Base-by-base conservation (phyloP, 2,797 vertebrate genomes). In the Glossophaga mutica region DNA sequence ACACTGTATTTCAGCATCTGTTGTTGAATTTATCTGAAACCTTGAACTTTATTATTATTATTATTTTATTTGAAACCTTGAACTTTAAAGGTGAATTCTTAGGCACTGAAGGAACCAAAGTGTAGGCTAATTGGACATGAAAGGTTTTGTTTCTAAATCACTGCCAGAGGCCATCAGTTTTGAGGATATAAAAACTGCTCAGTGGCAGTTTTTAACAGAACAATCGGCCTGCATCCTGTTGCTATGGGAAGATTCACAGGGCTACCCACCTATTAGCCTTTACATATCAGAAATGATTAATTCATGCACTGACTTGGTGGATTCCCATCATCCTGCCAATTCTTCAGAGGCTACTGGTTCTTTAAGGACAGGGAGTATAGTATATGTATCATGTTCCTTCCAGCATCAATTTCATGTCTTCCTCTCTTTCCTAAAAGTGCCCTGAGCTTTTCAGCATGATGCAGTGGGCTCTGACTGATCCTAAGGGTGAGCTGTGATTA, bases 41-140 rank as follows among this genome's bases (percentile, higher is more conserved):
- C 9, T 34, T 55, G 76, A 94, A 91, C 70, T 84, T 96, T 76
- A 90, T 57, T 50, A 50, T 50, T 50, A 52, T 52, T 55, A 22
- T 55, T 55, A 55, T 26, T 93, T 92, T 44, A 65, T 90, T 67
- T 2, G 57, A 94, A 94, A 89, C 22, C 9, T 34, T 55, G 71
- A 92, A 92, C 71, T 85, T 96, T 77, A 96, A 96, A 90, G n/a
- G 78, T 71, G 65, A 94, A 62, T 96, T 92, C 85, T 92, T 92
- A 92, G 71, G 24, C 37, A 65, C 11, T 32, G 37, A 6, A 48
- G 89, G 77, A 96, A 48, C 87, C 83, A 77, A 97, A 73, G 65
- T 91, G 11, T 50, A 21, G 83, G 55, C 55, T 95, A 94, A 96
- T 74, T 95, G 79, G 89, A 96, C n/a, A 50, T 1, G 1, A 94